phyloP scores from a whole-genome alignment of 2,797 vertebrate genomes.

The Enteromius unitaeniatus region DNA sequence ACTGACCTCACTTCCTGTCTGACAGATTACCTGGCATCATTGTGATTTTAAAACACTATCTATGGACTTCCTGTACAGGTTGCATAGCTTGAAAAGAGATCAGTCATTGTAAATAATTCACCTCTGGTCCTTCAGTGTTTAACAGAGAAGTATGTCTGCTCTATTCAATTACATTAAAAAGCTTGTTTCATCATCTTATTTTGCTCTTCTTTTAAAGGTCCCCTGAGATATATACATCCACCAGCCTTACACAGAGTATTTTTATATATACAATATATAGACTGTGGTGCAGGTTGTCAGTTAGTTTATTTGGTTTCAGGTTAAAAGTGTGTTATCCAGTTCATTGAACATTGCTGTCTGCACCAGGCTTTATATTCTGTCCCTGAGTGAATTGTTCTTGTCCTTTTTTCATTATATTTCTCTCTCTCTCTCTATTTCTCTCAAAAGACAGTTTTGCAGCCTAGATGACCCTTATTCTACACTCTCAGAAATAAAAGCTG shows the following conservation, averaged over 20 bases:
- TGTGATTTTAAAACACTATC: slow-evolving; percentile 46
- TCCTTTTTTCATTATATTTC: neutral
- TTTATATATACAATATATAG: neutral
- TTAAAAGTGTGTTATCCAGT: neutral
- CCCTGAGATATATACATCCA: neutral
- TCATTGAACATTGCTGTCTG: neutral
- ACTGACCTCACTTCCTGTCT: slow-evolving; percentile 41
- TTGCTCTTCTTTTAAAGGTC: no score
- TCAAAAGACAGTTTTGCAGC: neutral
- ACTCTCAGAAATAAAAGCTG: no score
- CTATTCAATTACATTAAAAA: neutral
- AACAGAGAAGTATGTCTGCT: neutral
- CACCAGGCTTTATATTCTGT: neutral
- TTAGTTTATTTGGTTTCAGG: neutral
- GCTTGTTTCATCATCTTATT: neutral
- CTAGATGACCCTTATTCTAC: neutral
- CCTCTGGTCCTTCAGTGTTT: neutral
- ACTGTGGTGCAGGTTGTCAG: neutral
- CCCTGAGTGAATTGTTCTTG: neutral
- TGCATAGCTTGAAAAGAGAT: slow-evolving; percentile 57
- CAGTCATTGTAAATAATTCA: neutral
- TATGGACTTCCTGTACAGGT: slow-evolving; percentile 61
- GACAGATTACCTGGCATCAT: slow-evolving; percentile 55
- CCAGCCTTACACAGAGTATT: neutral
- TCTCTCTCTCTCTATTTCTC: no score